Base-by-base conservation (phyloP, 1,140 invertebrate genomes). In the Camponotus vicinus region DNA sequence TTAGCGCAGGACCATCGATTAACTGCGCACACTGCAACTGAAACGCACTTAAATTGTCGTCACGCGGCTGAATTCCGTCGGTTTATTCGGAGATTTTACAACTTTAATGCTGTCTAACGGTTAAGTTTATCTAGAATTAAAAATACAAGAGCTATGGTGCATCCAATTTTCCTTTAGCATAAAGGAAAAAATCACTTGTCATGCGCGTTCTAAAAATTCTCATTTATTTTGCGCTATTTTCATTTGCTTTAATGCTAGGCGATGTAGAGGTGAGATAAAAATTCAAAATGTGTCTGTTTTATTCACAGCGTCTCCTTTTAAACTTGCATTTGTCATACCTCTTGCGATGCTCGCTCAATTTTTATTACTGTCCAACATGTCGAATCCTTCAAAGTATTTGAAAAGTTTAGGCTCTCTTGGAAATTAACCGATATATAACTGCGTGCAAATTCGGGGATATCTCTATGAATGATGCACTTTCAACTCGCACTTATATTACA, bases 1-100 rank as follows among this genome's bases (percentile, higher is more conserved):
- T 80, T 70, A 82, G 79, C 37, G 55, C 69, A 52, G 45, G 15
- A 5, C 55, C 55, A 9, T 13, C 71, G 79, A 82, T 73, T 61
- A 59, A 61, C 79, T 21, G 42, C 55, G 21, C 40, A n/a, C 40
- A 37, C 32, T 21, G n/a, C 42, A 45, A 21, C 45, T 27, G 59
- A 73, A 73, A 82, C 27, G 69, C 67, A 45, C 57, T 69, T n/a
- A 21, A 7, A 18, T 34, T 21, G 37, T 59, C 18, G 3, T n/a
- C 71, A 32, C 18, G 21, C 5, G 11, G 15, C 32, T 21, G 64
- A 80, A 57, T 66, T 70, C 3, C 32, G 49, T 42, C 34, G 45
- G 11, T 40, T 42, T 27, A 73, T 45, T 61, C 67, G 69, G 27
- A 0, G 34, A 82, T 55, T 82, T 82, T 40, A 45, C 21, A 61